phyloP scores from a whole-genome alignment of 1,140 invertebrate species.

The Pseudobourletiella spinata region DNA sequence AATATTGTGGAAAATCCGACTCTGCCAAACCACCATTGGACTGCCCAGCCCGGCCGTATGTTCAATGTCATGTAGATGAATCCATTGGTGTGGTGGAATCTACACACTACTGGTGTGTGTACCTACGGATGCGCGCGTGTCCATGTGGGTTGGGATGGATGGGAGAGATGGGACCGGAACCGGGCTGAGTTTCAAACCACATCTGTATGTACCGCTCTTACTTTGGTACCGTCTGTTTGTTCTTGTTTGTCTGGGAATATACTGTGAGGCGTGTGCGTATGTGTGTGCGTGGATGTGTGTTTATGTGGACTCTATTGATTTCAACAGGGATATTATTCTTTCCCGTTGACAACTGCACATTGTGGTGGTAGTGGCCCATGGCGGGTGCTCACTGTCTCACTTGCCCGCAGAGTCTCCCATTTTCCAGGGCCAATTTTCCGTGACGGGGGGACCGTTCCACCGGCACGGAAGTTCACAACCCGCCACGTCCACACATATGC shows the following conservation, averaged over 20 bases:
- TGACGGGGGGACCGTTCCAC: too few relatives aligned
- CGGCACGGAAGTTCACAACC: background rate
- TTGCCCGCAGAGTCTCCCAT: background rate
- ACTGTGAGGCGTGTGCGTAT: too few relatives aligned
- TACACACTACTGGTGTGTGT: background rate
- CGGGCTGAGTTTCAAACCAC: slow-evolving; percentile 7
- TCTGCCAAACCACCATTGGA: slow-evolving; percentile 6
- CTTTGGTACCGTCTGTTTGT: too few relatives aligned
- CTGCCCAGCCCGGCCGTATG: background rate
- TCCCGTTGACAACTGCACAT: background rate
- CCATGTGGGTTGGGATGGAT: background rate
- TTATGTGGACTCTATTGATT: slow-evolving; percentile 1
- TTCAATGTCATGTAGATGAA: background rate
- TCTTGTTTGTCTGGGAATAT: background rate
- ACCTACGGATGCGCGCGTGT: background rate
- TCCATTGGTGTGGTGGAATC: too few relatives aligned
- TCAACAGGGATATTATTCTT: background rate
- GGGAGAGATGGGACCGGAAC: background rate
- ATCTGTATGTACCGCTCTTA: too few relatives aligned
- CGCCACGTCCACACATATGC: background rate
- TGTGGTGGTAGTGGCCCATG: too few relatives aligned
- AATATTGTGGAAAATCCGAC: background rate
- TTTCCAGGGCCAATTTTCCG: too few relatives aligned
- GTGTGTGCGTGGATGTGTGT: too few relatives aligned
- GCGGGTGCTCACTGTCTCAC: background rate